phyloP scores from a whole-genome alignment of 2,113 vertebrate species.

The Zonotrichia leucophrys region DNA sequence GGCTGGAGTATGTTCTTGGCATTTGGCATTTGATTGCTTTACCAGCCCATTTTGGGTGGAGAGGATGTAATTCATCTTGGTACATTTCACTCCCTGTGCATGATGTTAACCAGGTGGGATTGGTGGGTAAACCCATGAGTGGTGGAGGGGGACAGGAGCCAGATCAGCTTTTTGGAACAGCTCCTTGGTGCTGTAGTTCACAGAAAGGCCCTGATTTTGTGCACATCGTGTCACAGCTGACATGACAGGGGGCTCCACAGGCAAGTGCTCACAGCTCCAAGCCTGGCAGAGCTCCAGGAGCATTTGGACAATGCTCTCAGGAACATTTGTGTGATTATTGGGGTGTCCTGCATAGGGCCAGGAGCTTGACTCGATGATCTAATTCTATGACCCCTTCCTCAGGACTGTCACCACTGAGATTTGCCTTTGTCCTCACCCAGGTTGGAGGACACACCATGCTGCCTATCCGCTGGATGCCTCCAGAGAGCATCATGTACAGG shows the following conservation, averaged over 20 bases:
- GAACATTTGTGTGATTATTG: not conserved
- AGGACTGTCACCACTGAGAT: not conserved
- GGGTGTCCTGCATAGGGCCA: not conserved
- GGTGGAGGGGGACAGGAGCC: not conserved
- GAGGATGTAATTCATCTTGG: not conserved
- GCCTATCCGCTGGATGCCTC: conserved; percentile 99
- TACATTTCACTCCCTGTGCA: not conserved
- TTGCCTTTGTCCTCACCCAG: conserved; percentile 67
- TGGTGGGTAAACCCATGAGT: not conserved
- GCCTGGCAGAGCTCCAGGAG: not conserved
- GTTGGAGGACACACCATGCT: conserved; percentile 98
- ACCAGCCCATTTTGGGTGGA: not conserved
- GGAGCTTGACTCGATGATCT: not conserved
- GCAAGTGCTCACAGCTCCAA: not conserved
- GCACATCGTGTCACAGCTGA: not conserved
- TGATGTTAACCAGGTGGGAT: not conserved
- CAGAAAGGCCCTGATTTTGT: not conserved
- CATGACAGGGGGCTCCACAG: not conserved
- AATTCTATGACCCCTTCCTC: not conserved
- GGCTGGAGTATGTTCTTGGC: not conserved
- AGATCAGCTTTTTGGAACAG: not conserved
- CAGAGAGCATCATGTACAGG: conserved; percentile 98
- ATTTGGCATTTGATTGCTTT: not conserved
- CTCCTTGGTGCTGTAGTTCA: not conserved
- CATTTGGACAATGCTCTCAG: not conserved